These are phyloP conservation scores for Silvanus unidentatus DNA, from an alignment of 2,888 invertebrate species.

Conservation along the genomic window DNA sequence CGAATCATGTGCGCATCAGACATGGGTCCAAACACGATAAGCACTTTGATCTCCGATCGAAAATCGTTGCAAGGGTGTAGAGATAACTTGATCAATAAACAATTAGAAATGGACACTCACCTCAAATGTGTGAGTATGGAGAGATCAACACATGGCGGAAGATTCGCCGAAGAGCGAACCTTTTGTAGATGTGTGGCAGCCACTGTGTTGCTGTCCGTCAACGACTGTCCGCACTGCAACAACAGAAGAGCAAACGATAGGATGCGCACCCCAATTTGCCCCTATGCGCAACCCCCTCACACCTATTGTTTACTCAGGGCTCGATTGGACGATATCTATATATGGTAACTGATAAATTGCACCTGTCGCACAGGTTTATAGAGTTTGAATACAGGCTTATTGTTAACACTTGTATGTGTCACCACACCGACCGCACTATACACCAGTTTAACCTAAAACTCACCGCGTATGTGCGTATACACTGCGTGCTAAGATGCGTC, in stretches of 20 bases:
- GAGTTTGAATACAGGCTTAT: conserved; percentile 18
- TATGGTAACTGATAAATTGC: conserved; percentile 21
- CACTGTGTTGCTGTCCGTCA: conserved; percentile 41
- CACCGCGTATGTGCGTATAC: conserved; percentile 37
- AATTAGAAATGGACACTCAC: conserved; percentile 33
- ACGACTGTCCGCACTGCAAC: conserved; percentile 40
- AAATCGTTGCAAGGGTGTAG: too few species aligned
- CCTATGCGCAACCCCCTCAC: conserved; percentile 36
- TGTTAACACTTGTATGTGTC: conserved; percentile 18
- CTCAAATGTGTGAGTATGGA: conserved; percentile 41
- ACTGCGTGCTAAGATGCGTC: conserved; percentile 46
- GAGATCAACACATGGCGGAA: conserved; percentile 45
- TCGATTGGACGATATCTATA: conserved; percentile 18
- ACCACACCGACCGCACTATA: conserved; percentile 20
- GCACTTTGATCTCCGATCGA: too few species aligned
- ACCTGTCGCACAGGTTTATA: conserved; percentile 25
- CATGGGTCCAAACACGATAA: too few species aligned
- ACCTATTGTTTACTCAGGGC: conserved; percentile 39
- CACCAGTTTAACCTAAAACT: conserved; percentile 19
- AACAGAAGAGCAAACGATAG: conserved; percentile 31
- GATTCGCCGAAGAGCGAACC: conserved; percentile 45
- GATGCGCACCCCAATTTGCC: conserved; percentile 32
- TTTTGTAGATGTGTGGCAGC: conserved; percentile 45
- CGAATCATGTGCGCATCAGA: too few species aligned
- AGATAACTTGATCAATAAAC: neutral